phyloP scores from a whole-genome alignment of 2,888 invertebrate genomes.

The Corbicula japonica region DNA sequence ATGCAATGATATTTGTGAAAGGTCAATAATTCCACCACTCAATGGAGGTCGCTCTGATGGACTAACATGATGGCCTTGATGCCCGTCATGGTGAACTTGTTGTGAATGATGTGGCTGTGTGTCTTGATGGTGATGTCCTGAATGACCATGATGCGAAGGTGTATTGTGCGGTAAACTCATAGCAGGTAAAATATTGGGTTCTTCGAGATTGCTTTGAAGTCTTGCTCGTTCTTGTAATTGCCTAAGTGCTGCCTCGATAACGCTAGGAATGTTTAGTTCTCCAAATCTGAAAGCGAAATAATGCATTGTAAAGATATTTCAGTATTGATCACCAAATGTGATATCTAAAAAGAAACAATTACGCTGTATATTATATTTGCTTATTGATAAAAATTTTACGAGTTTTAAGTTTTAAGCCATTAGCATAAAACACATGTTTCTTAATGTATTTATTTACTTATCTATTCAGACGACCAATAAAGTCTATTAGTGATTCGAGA shows the following conservation, averaged over 20 bases:
- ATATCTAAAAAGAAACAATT: background rate
- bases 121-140: too few relatives aligned
- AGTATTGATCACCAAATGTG: background rate
- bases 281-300: constrained; percentile 45
- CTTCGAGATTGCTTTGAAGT: constrained; percentile 2
- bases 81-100: too few relatives aligned
- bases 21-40: constrained; percentile 39
- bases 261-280: constrained; percentile 58
- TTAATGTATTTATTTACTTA: too few relatives aligned
- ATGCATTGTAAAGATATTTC: background rate
- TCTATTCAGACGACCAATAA: too few relatives aligned
- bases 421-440: too few relatives aligned
- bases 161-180: constrained; percentile 1
- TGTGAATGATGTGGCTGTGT: too few relatives aligned
- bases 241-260: constrained; percentile 50
- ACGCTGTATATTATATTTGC: background rate
- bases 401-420: too few relatives aligned
- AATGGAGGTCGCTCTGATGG: constrained; percentile 22
- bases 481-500: too few relatives aligned
- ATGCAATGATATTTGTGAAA: constrained; percentile 15
- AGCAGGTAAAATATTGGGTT: constrained; percentile 4
- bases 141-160: background rate
- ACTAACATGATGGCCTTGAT: too few relatives aligned
- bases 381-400: too few relatives aligned
- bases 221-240: constrained; percentile 40